These are phyloP conservation scores for Andrena dorsata DNA, from an alignment of 2,888 invertebrate species.

Conservation along the genomic window DNA sequence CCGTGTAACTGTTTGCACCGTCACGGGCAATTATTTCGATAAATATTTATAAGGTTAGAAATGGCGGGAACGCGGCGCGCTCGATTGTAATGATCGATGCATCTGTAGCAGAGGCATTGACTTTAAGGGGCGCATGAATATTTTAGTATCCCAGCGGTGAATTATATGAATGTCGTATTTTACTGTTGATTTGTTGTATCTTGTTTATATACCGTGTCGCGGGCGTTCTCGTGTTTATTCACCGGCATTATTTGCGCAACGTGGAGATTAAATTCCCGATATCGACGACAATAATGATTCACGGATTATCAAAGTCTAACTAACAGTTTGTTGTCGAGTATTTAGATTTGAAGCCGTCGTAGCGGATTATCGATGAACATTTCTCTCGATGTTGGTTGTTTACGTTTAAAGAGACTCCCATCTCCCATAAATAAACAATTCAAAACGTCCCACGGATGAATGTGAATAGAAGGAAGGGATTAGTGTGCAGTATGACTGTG, in stretches of 20 bases:
- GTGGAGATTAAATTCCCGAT: neutral
- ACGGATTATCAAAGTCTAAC: neutral
- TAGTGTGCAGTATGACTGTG: too few relatives aligned
- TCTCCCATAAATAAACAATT: neutral
- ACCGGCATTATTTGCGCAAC: neutral
- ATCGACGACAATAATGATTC: neutral
- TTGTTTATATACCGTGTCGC: too few relatives aligned
- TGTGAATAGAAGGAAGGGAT: neutral
- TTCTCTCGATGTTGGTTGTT: neutral
- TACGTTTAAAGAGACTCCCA: neutral
- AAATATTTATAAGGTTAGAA: constrained; percentile 6
- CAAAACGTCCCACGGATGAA: neutral
- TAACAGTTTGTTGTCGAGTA: neutral
- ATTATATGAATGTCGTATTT: too few relatives aligned
- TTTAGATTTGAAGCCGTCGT: neutral
- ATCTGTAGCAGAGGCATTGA: too few relatives aligned
- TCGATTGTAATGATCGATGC: too few relatives aligned
- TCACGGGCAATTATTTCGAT: constrained; percentile 1
- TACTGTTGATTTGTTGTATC: too few relatives aligned
- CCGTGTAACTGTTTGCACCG: neutral
- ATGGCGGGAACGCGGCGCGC: too few relatives aligned
- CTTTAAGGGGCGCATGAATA: too few relatives aligned
- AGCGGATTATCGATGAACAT: neutral
- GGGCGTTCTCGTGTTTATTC: too few relatives aligned
- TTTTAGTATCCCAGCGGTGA: too few relatives aligned